These are phyloP conservation scores for Xenentodon cancila DNA, from an alignment of 2,797 vertebrate genomes.

Conservation along the genomic window DNA sequence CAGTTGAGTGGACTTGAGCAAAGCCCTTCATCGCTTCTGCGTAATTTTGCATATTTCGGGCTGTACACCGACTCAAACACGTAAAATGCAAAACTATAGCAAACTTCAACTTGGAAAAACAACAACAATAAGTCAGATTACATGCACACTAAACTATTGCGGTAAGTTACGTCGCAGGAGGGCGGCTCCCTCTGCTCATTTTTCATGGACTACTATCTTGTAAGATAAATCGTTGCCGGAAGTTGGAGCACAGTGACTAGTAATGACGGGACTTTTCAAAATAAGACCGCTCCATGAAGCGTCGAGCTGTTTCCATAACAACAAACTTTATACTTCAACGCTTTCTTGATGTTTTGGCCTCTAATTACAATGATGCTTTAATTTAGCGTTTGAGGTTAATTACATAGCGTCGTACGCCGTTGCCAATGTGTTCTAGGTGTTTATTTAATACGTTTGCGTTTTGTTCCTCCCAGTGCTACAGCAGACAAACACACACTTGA, in stretches of 20 bases:
- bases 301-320: no score
- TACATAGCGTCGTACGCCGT: not conserved
- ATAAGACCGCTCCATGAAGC: conserved; percentile 26
- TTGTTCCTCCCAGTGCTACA: no score
- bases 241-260: not conserved
- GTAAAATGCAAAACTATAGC: not conserved
- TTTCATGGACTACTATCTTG: not conserved
- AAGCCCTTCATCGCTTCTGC: conserved; percentile 44
- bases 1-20: conserved; percentile 43
- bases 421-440: no score
- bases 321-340: not conserved
- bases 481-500: no score
- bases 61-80: not conserved
- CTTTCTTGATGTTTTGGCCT: no score
- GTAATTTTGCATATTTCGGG: conserved; percentile 63
- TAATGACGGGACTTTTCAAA: conserved; percentile 31
- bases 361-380: not conserved
- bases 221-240: not conserved
- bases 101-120: not conserved
- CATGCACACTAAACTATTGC: not conserved
- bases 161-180: no score
- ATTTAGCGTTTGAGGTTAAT: not conserved
- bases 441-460: no score
- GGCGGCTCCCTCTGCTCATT: no score
- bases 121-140: no score